Base-by-base conservation (phyloP, 92 coral and sea anemone species). In the Meandrina meandrites region DNA sequence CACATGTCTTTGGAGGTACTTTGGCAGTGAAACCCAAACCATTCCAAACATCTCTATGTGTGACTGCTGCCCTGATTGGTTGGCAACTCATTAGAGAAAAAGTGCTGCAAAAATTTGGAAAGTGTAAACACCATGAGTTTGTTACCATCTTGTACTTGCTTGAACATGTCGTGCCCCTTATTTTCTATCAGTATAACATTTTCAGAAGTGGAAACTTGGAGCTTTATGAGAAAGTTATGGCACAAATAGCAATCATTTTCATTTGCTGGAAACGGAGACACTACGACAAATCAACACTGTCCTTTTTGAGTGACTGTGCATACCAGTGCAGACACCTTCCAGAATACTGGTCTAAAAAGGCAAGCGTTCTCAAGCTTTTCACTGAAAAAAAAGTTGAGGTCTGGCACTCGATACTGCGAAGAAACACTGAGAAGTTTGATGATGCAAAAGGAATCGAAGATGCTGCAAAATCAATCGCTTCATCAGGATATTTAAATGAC, bases 71-170 rank as follows among this genome's bases (percentile, higher is more conserved):
- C 0, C 45, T 89, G 10, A 71, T 92, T 51, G 95, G 92, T 22
- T 92, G 91, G 95, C 76, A 74, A 32, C 79, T 89, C 31, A 76
- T 92, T 8, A 60, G 91, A 73, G 69, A 79, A 9, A 89, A 86
- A 79, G n/a, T n/a, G n/a, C n/a, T n/a, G n/a, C n/a, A n/a, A n/a
- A n/a, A n/a, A n/a, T n/a, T n/a, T n/a, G n/a, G 27, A 57, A 79
- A 19, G 51, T 56, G 83, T 53, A 79, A 56, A 35, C 71, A 79
- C 8, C 83, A 79, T 79, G 91, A 89, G 74, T 92, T 81, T 82
- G 86, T 79, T 4, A 47, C 89, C 31, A 76, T 76, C 19, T 27
- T 48, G 17, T 72, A 37, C 84, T 66, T 86, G 24, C 84, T 69
- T 79, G 89, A 86, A 68, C 89, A 86, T 67, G 79, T 86, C 45